phyloP scores from a whole-genome alignment of 2,113 vertebrate genomes.

The Arvicanthis niloticus region DNA sequence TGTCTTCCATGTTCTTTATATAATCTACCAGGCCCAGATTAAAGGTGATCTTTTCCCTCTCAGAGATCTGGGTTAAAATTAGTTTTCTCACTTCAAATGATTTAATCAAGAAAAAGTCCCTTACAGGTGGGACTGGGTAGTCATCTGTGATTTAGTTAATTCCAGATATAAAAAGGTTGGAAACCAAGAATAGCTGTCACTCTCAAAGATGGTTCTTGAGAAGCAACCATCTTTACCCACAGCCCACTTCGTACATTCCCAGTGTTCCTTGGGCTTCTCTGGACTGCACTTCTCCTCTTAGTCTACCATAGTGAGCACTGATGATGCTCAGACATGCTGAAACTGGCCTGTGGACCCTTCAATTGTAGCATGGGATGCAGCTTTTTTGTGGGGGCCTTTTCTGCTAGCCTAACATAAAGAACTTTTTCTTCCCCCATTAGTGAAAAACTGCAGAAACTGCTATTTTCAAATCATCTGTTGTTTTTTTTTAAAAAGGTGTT shows the following conservation, averaged over 20 bases:
- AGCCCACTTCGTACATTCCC: background rate
- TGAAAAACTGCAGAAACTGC: conserved; percentile 51
- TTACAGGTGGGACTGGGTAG: background rate
- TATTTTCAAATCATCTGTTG: background rate
- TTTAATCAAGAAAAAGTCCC: background rate
- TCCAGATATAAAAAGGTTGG: background rate
- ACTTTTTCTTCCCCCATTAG: background rate
- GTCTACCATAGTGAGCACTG: background rate
- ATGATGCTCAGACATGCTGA: accelerated
- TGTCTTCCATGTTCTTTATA: too few relatives aligned
- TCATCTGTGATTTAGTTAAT: background rate
- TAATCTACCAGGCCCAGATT: background rate
- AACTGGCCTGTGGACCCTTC: background rate
- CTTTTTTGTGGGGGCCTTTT: background rate
- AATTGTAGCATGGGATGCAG: background rate
- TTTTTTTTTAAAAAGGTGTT: background rate
- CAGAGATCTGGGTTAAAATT: background rate
- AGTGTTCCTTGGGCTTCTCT: background rate
- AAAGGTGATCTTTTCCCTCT: background rate
- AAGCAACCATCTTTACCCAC: too few relatives aligned
- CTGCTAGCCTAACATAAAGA: background rate
- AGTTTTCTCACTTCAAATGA: background rate
- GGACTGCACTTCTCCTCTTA: background rate
- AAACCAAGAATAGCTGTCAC: background rate
- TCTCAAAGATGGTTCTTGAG: background rate